These are phyloP conservation scores for Cirrhinus mrigala DNA, from an alignment of 2,797 vertebrate genomes.

Conservation along the genomic window DNA sequence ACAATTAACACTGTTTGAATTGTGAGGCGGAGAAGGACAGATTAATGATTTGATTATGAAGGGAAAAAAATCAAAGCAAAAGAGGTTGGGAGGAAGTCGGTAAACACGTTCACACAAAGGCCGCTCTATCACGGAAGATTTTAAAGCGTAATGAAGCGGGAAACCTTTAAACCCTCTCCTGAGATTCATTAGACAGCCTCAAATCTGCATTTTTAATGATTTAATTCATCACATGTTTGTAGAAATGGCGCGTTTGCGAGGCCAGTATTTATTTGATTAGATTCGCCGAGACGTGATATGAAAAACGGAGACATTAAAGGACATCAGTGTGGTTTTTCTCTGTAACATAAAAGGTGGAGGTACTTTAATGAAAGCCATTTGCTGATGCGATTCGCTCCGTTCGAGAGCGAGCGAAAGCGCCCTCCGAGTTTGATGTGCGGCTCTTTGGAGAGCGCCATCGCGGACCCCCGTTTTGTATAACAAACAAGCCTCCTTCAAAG, in stretches of 20 bases:
- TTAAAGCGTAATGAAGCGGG: slow-evolving; percentile 82
- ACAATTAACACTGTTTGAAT: slow-evolving; percentile 79
- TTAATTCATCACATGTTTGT: slow-evolving; percentile 76
- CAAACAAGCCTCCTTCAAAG: slow-evolving; percentile 94
- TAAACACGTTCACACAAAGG: slow-evolving; percentile 78
- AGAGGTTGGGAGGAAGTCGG: slow-evolving; percentile 71
- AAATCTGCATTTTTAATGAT: slow-evolving; percentile 86
- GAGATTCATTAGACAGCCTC: slow-evolving; percentile 81
- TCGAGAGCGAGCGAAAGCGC: slow-evolving; percentile 62
- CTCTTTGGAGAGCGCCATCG: slow-evolving; percentile 59
- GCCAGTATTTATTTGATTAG: slow-evolving; percentile 75
- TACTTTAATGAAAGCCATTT: slow-evolving; percentile 67
- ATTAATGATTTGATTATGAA: slow-evolving; percentile 84
- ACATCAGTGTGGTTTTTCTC: slow-evolving; percentile 23
- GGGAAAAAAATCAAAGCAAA: slow-evolving; percentile 77
- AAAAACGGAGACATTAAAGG: slow-evolving; percentile 63
- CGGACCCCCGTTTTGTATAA: slow-evolving; percentile 80
- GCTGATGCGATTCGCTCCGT: slow-evolving; percentile 52
- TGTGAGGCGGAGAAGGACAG: slow-evolving; percentile 75
- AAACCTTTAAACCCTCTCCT: slow-evolving; percentile 67
- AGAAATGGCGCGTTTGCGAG: slow-evolving; percentile 66
- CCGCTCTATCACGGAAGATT: slow-evolving; percentile 74
- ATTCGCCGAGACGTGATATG: slow-evolving; percentile 67
- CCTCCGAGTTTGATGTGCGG: slow-evolving; percentile 61
- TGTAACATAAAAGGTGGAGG: slow-evolving; percentile 49